Evolutionary conservation across 2,888 invertebrate genomes (phyloP), one percentile per base, ranked within the genome.

Genomic region (Acrobasis consociella): DNA sequence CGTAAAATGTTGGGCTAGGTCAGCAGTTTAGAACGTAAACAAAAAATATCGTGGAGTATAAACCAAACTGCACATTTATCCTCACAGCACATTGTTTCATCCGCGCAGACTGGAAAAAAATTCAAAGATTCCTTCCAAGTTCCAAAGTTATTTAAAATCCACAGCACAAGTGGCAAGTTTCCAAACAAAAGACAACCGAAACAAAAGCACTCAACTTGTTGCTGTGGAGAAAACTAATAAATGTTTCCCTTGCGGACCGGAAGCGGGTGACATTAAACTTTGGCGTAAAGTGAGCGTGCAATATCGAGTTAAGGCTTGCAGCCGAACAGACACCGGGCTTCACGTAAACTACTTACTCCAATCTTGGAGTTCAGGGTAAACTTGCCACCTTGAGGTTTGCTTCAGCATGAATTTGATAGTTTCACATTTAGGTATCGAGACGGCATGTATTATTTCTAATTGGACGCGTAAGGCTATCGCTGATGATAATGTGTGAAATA

Each of bases 271-370:
- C 87, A 85, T 81, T 82, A 83, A 85, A 86, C 80, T 85, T 85
- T 78, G 77, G 80, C 46, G 85, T 83, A 85, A 91, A 91, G 85
- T 85, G 90, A 87, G 87, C 90, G 85, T 83, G 88, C 85, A 81
- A 87, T 87, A 87, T 86, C 88, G 85, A 89, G 91, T 89, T 89
- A 89, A 86, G 79, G 78, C 85, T 31, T 82, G 72, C 76, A 78
- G 80, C 84, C 85, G 85, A 85, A 85, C 85, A 85, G 83, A 78
- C 76, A 66, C 70, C 81, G 76, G 82, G 85, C 81, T 86, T 83
- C 85, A 81, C 80, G 82, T 85, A 88, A 90, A 91, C 89, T 88
- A 89, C 90, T 91, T 90, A 89, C 87, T 31, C 31, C 2, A 31
- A 89, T 86, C 87, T 88, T 85, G 85, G 83, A 82, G 82, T 82